These are phyloP conservation scores for Procambarus virginalis DNA, from an alignment of 1,140 invertebrate genomes.

Conservation along the genomic window DNA sequence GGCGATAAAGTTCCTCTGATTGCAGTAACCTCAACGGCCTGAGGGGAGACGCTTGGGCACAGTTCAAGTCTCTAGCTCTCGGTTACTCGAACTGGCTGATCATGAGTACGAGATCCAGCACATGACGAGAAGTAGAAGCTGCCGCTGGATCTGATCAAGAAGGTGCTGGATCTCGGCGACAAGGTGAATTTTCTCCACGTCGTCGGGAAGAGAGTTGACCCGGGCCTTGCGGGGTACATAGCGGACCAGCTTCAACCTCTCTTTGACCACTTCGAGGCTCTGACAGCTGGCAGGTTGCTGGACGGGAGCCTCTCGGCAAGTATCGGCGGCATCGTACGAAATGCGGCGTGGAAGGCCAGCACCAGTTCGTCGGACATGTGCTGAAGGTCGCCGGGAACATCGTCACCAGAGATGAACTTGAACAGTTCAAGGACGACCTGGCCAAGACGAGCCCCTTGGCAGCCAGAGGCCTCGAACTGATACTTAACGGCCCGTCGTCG, in stretches of 20 bases:
- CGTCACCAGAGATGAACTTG: slow-evolving; percentile 35
- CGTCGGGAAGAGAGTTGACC: slow-evolving; percentile 37
- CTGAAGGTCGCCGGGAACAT: slow-evolving; percentile 26
- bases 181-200: slow-evolving; percentile 46
- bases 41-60: slow-evolving; percentile 52
- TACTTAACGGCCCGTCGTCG: slow-evolving; percentile 24
- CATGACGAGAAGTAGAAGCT: slow-evolving; percentile 6
- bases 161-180: slow-evolving; percentile 41
- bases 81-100: slow-evolving; percentile 45
- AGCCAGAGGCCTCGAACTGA: slow-evolving; percentile 32
- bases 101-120: slow-evolving; percentile 41
- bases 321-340: slow-evolving; percentile 20
- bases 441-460: slow-evolving; percentile 51
- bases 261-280: slow-evolving; percentile 22
- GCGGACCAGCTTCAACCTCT: slow-evolving; percentile 33
- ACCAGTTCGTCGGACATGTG: slow-evolving; percentile 52
- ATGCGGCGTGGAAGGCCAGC: slow-evolving; percentile 45
- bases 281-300: slow-evolving; percentile 18
- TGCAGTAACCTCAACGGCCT: slow-evolving; percentile 40
- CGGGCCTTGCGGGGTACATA: slow-evolving; percentile 31
- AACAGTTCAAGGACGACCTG: slow-evolving; percentile 18
- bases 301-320: background rate
- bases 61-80: slow-evolving; percentile 46
- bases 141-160: slow-evolving; percentile 48
- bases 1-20: background rate